These are phyloP conservation scores for Xylocopa sonorina DNA, from an alignment of 1,140 invertebrate species.

Conservation along the genomic window DNA sequence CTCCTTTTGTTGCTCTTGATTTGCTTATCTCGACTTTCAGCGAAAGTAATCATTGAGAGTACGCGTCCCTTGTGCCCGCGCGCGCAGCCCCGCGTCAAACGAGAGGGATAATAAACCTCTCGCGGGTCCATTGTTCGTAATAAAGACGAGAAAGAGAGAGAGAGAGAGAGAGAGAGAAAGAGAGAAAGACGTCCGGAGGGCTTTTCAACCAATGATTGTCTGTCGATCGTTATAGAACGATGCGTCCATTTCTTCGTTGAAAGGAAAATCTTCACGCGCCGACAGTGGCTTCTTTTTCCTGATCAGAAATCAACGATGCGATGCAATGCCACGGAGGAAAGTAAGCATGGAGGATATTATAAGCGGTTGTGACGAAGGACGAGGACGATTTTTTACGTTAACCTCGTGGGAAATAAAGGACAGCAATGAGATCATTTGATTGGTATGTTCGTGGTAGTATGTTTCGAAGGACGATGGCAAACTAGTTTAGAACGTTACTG, in stretches of 20 bases:
- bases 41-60: constrained; percentile 58
- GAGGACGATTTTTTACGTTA: neutral
- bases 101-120: constrained; percentile 62
- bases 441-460: neutral
- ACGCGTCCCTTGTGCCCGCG: constrained; percentile 32
- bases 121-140: constrained; percentile 61
- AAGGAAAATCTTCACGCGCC: constrained; percentile 22
- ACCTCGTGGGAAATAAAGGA: neutral
- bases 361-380: neutral
- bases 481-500: neutral
- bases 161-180: no score
- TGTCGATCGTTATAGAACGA: constrained; percentile 25
- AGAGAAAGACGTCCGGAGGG: constrained; percentile 24
- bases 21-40: constrained; percentile 56
- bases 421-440: neutral
- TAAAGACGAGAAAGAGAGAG: constrained; percentile 53
- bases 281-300: neutral
- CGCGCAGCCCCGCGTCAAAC: constrained; percentile 45
- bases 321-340: neutral
- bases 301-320: neutral
- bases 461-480: neutral
- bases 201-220: constrained; percentile 34
- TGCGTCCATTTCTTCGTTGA: neutral
- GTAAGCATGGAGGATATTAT: neutral
- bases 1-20: constrained; percentile 51